Conservation (phyloP, 2,113 vertebrate genomes). For the Mobula hypostoma region DNA sequence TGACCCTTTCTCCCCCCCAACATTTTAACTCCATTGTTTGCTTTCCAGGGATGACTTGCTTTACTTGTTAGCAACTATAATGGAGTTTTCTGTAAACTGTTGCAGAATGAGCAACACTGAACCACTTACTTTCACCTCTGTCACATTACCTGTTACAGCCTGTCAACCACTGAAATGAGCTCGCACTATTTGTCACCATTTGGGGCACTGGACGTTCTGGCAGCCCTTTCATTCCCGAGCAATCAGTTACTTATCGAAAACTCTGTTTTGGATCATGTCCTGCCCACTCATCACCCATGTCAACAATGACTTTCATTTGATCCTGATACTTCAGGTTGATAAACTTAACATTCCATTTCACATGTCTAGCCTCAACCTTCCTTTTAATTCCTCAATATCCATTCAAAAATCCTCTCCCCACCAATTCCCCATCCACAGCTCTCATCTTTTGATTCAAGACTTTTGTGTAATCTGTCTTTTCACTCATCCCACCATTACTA, state of each 20-base stretch:
- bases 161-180: background rate
- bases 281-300: background rate
- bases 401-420: background rate
- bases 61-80: background rate
- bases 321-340: background rate
- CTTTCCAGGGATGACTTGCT: background rate
- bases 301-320: background rate
- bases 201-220: background rate
- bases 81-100: background rate
- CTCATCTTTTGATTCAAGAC: background rate
- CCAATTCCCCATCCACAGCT: background rate
- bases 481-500: background rate
- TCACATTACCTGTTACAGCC: background rate
- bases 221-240: background rate
- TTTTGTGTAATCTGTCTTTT: background rate
- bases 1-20: background rate
- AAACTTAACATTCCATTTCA: background rate
- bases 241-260: background rate
- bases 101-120: background rate
- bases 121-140: background rate
- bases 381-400: background rate
- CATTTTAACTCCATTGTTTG: background rate
- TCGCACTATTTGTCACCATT: background rate
- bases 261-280: background rate
- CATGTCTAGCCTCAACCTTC: background rate